Evolutionary conservation across 2,113 vertebrate genomes (phyloP).

Genomic region (Psittacara wagleri): DNA sequence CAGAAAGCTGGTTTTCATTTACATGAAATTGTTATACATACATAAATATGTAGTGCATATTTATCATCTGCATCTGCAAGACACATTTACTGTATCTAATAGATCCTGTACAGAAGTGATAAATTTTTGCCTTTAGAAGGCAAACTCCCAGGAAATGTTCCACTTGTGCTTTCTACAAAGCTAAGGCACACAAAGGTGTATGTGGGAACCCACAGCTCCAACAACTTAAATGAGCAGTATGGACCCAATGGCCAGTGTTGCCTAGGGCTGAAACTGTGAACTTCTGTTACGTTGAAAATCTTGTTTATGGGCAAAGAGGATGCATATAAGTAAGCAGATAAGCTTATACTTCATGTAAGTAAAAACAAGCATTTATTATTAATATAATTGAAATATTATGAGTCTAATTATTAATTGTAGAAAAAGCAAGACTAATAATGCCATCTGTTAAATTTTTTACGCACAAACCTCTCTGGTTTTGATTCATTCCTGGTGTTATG

Average conservation of each 20-base stretch:
- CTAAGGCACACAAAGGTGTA: background rate
- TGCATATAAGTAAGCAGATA: background rate
- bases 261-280: background rate
- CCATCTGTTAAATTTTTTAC: background rate
- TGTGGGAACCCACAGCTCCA: background rate
- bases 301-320: background rate
- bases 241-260: background rate
- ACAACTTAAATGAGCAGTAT: background rate
- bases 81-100: background rate
- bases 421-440: background rate
- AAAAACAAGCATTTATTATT: background rate
- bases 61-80: conserved; percentile 11
- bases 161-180: background rate
- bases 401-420: background rate
- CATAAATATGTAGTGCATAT: background rate
- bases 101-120: background rate
- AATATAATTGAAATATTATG: background rate
- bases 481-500: background rate
- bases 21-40: background rate
- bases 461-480: background rate
- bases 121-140: background rate
- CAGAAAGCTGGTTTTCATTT: conserved; percentile 6
- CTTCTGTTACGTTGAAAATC: background rate
- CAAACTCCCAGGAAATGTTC: background rate
- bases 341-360: background rate